Evolutionary conservation across 2,113 vertebrate genomes (phyloP).

Genomic region (Athene noctua): DNA sequence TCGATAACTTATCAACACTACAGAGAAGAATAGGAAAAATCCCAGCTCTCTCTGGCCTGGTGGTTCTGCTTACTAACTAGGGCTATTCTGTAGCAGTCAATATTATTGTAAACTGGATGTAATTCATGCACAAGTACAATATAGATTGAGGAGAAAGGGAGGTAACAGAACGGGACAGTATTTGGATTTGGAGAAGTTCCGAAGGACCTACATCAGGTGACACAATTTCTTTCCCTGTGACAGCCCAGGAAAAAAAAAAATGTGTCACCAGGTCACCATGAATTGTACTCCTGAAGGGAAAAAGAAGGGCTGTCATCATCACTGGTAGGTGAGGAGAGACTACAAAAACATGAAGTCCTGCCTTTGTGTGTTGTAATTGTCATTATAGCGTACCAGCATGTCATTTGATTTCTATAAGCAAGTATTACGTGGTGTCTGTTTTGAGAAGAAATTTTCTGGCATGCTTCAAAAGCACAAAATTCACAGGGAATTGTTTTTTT

Average conservation of each 20-base stretch:
- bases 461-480: not conserved
- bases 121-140: not conserved
- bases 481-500: not conserved
- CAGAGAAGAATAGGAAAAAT: not conserved
- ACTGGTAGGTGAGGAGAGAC: not conserved
- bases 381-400: not conserved
- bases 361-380: not conserved
- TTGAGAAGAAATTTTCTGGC: not conserved
- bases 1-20: not conserved
- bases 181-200: not conserved
- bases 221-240: not conserved
- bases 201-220: not conserved
- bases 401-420: not conserved
- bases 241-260: not conserved
- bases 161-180: not conserved
- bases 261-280: not conserved
- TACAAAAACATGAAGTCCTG: not conserved
- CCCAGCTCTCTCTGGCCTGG: not conserved
- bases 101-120: not conserved
- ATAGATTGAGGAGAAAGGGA: not conserved
- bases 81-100: not conserved
- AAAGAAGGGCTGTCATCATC: not conserved
- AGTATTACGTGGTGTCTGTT: not conserved
- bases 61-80: slow-evolving; percentile 10
- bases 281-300: not conserved